A percentile compares a stretch with the other conserved stretches of the same genome.
Conservation (phyloP, 1,140 invertebrate species). For the Paraescarpia echinospica region DNA sequence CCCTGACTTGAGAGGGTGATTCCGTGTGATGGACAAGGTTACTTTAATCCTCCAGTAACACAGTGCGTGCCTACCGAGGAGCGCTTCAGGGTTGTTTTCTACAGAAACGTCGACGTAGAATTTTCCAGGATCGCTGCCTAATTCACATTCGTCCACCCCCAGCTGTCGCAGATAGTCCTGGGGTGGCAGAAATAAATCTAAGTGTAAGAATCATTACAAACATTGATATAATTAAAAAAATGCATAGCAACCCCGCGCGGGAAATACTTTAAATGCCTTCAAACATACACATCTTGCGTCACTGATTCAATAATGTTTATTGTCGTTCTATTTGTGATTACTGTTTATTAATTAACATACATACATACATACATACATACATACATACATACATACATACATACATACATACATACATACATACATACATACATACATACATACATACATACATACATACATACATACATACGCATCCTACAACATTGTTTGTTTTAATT, state of each 20-base stretch:
- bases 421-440: constrained; percentile 26
- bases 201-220: too few species aligned
- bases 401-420: constrained; percentile 25
- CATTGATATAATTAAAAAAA: too few species aligned
- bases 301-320: too few species aligned
- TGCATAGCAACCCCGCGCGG: too few species aligned
- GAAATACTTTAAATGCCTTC: too few species aligned
- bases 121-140: background rate
- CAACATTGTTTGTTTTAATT: too few species aligned
- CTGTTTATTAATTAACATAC: too few species aligned
- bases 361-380: constrained; percentile 23
- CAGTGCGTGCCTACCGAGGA: background rate
- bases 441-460: constrained; percentile 19
- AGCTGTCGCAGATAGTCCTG: background rate
- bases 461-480: constrained; percentile 12
- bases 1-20: too few species aligned
- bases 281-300: background rate
- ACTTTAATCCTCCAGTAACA: background rate
- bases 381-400: constrained; percentile 25
- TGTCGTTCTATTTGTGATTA: too few species aligned
- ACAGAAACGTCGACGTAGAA: background rate
- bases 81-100: background rate
- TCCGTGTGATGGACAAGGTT: too few species aligned
- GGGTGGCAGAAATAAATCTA: background rate
- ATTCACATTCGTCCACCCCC: background rate